These are phyloP conservation scores for Chrysaora quinquecirrha DNA, from an alignment of 30 jellyfish, hydroid and myxozoan genomes.

Conservation along the genomic window DNA sequence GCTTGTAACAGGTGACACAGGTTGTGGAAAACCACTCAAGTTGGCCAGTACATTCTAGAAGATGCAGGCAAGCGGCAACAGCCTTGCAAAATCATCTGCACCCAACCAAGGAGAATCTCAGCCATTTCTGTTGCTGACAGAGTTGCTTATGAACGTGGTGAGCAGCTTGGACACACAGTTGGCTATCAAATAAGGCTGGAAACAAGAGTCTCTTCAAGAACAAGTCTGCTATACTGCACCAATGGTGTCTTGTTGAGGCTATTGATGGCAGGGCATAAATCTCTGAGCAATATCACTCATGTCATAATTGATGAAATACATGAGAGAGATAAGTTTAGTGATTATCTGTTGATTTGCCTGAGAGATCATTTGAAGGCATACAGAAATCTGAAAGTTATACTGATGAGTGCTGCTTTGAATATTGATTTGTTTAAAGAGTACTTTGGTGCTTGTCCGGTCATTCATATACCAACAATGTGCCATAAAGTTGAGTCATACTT, in stretches of 20 bases:
- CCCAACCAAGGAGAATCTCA: constrained; percentile 85
- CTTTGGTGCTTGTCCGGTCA: constrained; percentile 76
- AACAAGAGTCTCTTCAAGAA: constrained; percentile 66
- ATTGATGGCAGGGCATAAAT: constrained; percentile 80
- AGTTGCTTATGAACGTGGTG: constrained; percentile 86
- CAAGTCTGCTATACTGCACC: constrained; percentile 72
- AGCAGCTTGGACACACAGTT: constrained; percentile 81
- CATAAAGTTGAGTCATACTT: constrained; percentile 66
- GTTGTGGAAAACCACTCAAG: constrained; percentile 91
- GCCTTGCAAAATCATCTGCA: constrained; percentile 72
- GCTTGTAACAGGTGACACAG: constrained; percentile 76
- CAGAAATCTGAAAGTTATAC: constrained; percentile 64
- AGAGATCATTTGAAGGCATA: constrained; percentile 70
- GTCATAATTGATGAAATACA: constrained; percentile 82
- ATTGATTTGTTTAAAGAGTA: constrained; percentile 56
- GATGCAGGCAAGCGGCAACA: constrained; percentile 48
- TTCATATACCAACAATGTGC: constrained; percentile 59
- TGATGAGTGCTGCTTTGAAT: constrained; percentile 82
- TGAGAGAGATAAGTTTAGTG: constrained; percentile 75
- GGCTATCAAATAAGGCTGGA: constrained; percentile 85
- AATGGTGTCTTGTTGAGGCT: constrained; percentile 75
- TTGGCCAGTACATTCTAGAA: constrained; percentile 74
- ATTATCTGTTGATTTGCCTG: constrained; percentile 66
- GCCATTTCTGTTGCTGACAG: constrained; percentile 89
- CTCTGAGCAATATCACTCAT: constrained; percentile 68